Evolutionary conservation across 2,797 vertebrate species (phyloP).

Genomic region (Spatula versicolor): DNA sequence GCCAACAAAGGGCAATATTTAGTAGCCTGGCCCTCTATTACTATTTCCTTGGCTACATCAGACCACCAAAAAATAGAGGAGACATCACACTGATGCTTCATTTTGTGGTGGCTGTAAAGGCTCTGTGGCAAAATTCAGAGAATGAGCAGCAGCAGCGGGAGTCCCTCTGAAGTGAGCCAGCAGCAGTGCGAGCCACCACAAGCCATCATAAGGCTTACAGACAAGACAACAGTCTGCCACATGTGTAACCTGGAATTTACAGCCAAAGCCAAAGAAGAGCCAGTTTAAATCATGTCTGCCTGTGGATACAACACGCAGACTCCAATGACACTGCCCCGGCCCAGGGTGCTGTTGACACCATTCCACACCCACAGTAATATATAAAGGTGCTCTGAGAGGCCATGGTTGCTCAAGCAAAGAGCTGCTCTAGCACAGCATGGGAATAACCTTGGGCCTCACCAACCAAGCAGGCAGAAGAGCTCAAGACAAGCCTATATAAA

Average conservation of each 20-base stretch:
- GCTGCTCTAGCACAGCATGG: neutral
- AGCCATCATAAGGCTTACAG: neutral
- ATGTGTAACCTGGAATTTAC: conserved; percentile 7
- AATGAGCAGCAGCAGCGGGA: neutral
- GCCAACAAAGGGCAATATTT: neutral
- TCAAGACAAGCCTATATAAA: neutral
- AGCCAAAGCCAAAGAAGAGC: neutral
- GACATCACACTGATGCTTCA: fast-evolving
- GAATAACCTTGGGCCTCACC: neutral
- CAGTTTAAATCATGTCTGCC: neutral
- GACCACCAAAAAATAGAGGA: neutral
- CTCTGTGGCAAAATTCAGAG: neutral
- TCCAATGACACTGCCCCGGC: neutral
- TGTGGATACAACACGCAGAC: neutral
- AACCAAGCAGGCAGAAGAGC: neutral
- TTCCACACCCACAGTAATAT: neutral
- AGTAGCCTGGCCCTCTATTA: neutral
- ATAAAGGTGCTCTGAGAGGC: neutral
- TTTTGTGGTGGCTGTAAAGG: neutral
- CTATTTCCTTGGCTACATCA: neutral
- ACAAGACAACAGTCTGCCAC: neutral
- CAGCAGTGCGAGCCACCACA: neutral
- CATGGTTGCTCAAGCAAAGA: neutral
- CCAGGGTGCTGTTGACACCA: neutral
- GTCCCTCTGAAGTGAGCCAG: neutral